These are phyloP conservation scores for Agraylea sexmaculata DNA, from an alignment of 1,140 invertebrate genomes.

Conservation along the genomic window DNA sequence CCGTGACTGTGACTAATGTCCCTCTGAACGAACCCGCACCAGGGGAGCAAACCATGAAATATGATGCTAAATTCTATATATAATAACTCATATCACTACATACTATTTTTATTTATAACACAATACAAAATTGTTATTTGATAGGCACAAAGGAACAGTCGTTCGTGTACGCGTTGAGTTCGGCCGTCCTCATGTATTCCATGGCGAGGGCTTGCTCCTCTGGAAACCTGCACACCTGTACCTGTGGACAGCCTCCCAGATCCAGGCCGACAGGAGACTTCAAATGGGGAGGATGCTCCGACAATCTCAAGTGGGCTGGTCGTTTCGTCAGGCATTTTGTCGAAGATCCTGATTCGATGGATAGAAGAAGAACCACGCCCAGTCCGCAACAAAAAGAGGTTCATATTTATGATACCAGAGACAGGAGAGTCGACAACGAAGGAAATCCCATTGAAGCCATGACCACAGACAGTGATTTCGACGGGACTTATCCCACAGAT, in stretches of 20 bases:
- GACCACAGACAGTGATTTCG: background rate
- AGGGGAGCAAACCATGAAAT: background rate
- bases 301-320: slow-evolving; percentile 64
- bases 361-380: background rate
- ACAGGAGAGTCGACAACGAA: slow-evolving; percentile 6
- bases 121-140: slow-evolving; percentile 2
- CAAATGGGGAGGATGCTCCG: slow-evolving; percentile 86
- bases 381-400: slow-evolving; percentile 5
- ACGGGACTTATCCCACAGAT: background rate
- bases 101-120: slow-evolving; percentile 6
- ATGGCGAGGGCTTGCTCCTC: slow-evolving; percentile 64
- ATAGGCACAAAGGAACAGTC: slow-evolving; percentile 60
- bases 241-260: slow-evolving; percentile 43
- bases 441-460: slow-evolving; percentile 7
- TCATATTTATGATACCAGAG: slow-evolving; percentile 10
- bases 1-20: too few species aligned
- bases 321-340: slow-evolving; percentile 24
- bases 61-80: too few species aligned
- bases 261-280: slow-evolving; percentile 37
- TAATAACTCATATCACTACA: too few species aligned
- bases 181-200: slow-evolving; percentile 62
- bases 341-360: slow-evolving; percentile 6
- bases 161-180: slow-evolving; percentile 66
- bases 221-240: slow-evolving; percentile 54
- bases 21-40: background rate